Conservation (phyloP, 2,113 vertebrate genomes). For the Grammomys dolichurus region DNA sequence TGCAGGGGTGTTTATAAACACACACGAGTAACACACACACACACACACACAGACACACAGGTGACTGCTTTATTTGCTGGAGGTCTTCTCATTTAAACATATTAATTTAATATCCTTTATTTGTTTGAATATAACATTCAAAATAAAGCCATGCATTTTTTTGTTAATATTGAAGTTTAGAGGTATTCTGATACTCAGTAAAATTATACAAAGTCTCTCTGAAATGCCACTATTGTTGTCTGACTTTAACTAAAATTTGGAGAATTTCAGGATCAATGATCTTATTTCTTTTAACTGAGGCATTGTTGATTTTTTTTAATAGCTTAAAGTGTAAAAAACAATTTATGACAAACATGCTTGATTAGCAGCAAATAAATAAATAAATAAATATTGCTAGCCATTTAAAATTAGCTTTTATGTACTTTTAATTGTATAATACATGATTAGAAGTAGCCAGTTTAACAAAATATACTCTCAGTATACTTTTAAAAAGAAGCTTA, state of each 20-base stretch:
- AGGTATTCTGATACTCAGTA: background rate
- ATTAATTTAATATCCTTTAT: background rate
- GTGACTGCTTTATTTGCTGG: background rate
- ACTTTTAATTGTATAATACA: constrained; percentile 18
- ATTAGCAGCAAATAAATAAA: background rate
- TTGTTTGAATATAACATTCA: background rate
- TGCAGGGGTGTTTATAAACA: background rate
- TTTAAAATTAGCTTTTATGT: background rate
- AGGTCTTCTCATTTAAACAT: constrained; percentile 42
- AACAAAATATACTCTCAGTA: background rate
- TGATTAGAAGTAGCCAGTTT: background rate
- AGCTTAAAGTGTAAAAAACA: constrained; percentile 8
- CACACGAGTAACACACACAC: background rate
- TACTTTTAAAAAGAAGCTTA: background rate
- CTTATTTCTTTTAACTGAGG: constrained; percentile 27
- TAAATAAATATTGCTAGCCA: background rate
- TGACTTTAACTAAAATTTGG: constrained; percentile 35
- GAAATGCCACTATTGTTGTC: background rate
- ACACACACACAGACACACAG: background rate
- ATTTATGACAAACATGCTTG: background rate
- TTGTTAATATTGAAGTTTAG: background rate
- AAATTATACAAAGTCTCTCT: background rate
- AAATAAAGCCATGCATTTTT: constrained; percentile 24
- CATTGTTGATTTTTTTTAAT: constrained; percentile 4
- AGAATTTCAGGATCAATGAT: constrained; percentile 3